A percentile compares a stretch with the other conserved stretches of the same genome.
phyloP scores from a whole-genome alignment of 2,888 invertebrate species.

The Ornithoptera priamus region DNA sequence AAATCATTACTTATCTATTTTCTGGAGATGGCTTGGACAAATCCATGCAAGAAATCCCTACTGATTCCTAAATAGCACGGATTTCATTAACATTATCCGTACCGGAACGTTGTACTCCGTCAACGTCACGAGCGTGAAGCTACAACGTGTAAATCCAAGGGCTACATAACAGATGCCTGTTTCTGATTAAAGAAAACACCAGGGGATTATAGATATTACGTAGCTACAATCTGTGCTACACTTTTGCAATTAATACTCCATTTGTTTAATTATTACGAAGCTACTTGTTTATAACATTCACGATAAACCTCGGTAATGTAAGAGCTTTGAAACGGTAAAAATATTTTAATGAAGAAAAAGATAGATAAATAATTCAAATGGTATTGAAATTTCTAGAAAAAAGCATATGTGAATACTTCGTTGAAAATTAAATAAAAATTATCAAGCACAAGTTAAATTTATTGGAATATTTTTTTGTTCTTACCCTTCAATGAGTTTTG shows the following conservation, averaged over 20 bases:
- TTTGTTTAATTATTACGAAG: neutral
- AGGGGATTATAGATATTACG: neutral
- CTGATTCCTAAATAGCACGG: conserved; percentile 20
- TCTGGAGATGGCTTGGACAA: neutral
- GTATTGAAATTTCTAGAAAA: too few species aligned
- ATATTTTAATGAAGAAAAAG: too few species aligned
- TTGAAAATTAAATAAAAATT: too few species aligned
- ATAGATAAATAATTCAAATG: too few species aligned
- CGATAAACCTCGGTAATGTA: too few species aligned
- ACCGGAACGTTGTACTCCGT: conserved; percentile 26
- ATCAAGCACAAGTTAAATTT: neutral
- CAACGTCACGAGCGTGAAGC: conserved; percentile 24
- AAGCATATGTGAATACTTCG: too few species aligned
- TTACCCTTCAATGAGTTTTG: neutral
- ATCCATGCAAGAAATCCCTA: conserved; percentile 11
- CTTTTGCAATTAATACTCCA: neutral
- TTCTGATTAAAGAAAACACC: neutral
- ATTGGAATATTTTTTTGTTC: too few species aligned
- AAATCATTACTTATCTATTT: neutral
- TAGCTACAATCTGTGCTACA: too few species aligned
- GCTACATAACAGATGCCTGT: conserved; percentile 1
- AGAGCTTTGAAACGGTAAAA: too few species aligned
- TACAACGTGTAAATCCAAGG: conserved; percentile 8
- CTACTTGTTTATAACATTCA: neutral
- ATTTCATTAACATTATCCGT: conserved; percentile 25